A percentile compares a stretch with the other conserved stretches of the same genome.
These are phyloP conservation scores for Bettongia penicillata DNA, from an alignment of 2,113 vertebrate species.

Conservation along the genomic window DNA sequence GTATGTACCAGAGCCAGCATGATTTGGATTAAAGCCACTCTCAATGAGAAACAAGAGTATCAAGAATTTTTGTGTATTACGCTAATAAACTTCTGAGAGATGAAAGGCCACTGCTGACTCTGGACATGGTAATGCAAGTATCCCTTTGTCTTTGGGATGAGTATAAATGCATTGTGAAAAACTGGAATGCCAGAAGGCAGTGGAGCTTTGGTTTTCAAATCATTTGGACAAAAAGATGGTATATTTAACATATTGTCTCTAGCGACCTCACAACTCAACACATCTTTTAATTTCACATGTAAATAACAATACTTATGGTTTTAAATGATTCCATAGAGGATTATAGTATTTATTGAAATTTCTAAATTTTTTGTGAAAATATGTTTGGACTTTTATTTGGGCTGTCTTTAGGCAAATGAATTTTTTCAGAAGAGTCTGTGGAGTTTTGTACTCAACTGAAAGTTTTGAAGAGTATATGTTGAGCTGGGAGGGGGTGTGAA, in stretches of 20 bases:
- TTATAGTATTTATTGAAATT: background rate
- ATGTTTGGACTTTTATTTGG: background rate
- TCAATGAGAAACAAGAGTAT: background rate
- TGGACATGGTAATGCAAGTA: background rate
- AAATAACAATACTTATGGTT: background rate
- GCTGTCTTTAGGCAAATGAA: background rate
- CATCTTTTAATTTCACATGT: background rate
- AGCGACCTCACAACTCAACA: background rate
- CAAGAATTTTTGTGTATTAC: background rate
- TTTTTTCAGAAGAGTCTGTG: background rate
- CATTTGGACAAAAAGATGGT: background rate
- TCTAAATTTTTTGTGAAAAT: background rate
- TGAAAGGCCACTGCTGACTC: background rate
- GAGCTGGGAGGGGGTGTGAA: background rate
- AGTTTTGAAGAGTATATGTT: slow-evolving; percentile 19
- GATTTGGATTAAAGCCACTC: background rate
- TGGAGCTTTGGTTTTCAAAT: background rate
- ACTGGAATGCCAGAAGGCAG: background rate
- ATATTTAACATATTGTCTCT: background rate
- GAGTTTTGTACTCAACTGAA: slow-evolving; percentile 17
- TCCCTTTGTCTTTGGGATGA: background rate
- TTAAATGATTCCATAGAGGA: background rate
- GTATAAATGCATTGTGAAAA: background rate
- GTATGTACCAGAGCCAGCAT: background rate
- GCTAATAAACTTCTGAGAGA: background rate